These are phyloP conservation scores for Bryconaethiops microstoma DNA, from an alignment of 2,797 vertebrate genomes.

Conservation along the genomic window DNA sequence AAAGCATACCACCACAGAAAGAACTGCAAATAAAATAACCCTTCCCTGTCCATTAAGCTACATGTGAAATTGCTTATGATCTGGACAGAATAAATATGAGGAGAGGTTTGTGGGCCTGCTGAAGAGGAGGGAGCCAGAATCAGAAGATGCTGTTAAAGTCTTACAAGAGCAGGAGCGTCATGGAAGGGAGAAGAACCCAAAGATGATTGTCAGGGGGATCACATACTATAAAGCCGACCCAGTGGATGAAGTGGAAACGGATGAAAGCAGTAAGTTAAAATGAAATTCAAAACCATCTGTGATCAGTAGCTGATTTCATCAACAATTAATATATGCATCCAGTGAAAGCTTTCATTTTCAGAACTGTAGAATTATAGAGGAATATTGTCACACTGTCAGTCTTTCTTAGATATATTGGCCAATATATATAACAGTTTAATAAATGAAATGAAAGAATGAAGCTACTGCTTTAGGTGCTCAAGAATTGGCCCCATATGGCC, in stretches of 20 bases:
- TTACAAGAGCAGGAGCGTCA: slow-evolving; percentile 45
- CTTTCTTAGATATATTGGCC: too few species aligned
- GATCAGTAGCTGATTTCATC: not conserved
- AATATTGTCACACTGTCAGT: too few species aligned
- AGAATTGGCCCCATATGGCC: too few species aligned
- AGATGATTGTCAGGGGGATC: slow-evolving; percentile 87
- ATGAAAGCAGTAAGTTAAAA: slow-evolving; percentile 87
- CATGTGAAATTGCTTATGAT: slow-evolving; percentile 37
- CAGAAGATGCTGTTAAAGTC: slow-evolving; percentile 49
- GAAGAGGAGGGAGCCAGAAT: slow-evolving; percentile 67
- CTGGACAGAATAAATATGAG: slow-evolving; percentile 81
- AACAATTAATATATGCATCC: not conserved
- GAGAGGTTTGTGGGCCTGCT: slow-evolving; percentile 77
- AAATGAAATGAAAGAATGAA: too few species aligned
- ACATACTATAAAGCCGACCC: slow-evolving; percentile 96
- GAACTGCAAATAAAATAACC: too few species aligned
- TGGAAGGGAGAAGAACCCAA: slow-evolving; percentile 56
- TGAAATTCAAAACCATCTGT: not conserved
- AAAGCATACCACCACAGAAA: too few species aligned
- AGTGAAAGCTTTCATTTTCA: not conserved
- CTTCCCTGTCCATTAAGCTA: not conserved
- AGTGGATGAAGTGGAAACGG: slow-evolving; percentile 85
- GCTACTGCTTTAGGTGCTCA: too few species aligned
- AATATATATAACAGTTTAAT: too few species aligned
- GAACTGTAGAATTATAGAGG: not conserved